These are phyloP conservation scores for Drosophila ambigua DNA, from an alignment of 1,140 invertebrate genomes.

Conservation along the genomic window DNA sequence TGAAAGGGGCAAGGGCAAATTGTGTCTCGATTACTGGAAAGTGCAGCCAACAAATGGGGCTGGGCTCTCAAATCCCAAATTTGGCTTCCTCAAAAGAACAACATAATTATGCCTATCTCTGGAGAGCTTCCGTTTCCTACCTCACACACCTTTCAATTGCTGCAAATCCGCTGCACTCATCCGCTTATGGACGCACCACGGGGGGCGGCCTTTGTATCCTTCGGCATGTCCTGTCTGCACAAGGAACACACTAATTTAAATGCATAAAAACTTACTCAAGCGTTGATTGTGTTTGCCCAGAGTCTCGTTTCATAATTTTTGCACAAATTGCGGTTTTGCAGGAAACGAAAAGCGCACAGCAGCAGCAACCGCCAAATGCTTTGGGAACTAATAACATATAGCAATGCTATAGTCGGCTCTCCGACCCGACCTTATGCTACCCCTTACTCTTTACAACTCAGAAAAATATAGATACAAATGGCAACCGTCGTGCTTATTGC, in stretches of 20 bases:
- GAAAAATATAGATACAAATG: too few relatives aligned
- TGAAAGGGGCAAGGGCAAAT: not conserved
- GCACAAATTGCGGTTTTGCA: slow-evolving; percentile 78
- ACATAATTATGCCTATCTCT: slow-evolving; percentile 23
- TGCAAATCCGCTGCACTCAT: slow-evolving; percentile 41
- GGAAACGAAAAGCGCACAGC: slow-evolving; percentile 25
- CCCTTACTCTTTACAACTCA: too few relatives aligned
- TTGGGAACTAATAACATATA: slow-evolving; percentile 55
- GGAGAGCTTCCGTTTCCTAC: too few relatives aligned
- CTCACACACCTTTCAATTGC: slow-evolving; percentile 30
- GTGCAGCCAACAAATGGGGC: not conserved
- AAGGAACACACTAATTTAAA: slow-evolving; percentile 67
- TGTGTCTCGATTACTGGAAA: slow-evolving; percentile 14
- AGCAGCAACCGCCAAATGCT: slow-evolving; percentile 46
- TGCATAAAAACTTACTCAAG: slow-evolving; percentile 71
- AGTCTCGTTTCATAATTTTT: slow-evolving; percentile 81
- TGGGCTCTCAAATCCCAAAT: not conserved
- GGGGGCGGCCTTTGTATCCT: not conserved
- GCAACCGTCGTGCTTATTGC: too few relatives aligned
- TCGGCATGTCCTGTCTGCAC: slow-evolving; percentile 9
- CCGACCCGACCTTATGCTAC: too few relatives aligned
- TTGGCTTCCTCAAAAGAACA: not conserved
- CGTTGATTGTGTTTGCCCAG: slow-evolving; percentile 75
- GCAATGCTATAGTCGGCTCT: too few relatives aligned
- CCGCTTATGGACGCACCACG: slow-evolving; percentile 20